These are phyloP conservation scores for Pyrrhura leucotis DNA, from an alignment of 2,797 vertebrate genomes.

Conservation along the genomic window DNA sequence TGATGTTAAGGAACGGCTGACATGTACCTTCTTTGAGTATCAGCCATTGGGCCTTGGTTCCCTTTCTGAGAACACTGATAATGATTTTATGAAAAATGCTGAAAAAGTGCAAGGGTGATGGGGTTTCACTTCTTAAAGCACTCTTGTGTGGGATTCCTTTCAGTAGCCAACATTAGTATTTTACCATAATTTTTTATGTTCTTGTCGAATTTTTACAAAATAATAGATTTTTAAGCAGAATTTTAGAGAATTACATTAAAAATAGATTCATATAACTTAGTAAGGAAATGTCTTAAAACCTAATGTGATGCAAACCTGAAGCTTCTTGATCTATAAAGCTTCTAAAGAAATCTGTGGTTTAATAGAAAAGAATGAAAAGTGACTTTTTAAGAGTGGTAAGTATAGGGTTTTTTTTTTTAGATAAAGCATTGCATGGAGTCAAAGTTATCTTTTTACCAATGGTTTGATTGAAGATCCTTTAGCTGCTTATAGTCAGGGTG, in stretches of 20 bases:
- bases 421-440: background rate
- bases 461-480: background rate
- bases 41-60: background rate
- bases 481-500: background rate
- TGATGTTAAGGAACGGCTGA: background rate
- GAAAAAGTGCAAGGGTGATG: background rate
- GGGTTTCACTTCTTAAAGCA: background rate
- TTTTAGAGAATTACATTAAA: background rate
- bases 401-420: background rate
- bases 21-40: background rate
- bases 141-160: background rate
- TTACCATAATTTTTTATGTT: background rate
- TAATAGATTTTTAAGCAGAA: background rate
- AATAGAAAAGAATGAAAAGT: background rate
- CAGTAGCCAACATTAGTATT: background rate
- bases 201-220: background rate
- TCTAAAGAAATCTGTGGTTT: background rate
- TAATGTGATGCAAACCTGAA: background rate
- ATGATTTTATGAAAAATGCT: background rate
- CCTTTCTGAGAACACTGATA: background rate
- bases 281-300: background rate
- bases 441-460: background rate
- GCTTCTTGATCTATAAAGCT: background rate
- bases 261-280: background rate
- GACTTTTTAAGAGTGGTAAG: background rate